A percentile compares a stretch with the other conserved stretches of the same genome.
Conservation (phyloP, 2,888 invertebrate genomes). For the Aelia acuminata region DNA sequence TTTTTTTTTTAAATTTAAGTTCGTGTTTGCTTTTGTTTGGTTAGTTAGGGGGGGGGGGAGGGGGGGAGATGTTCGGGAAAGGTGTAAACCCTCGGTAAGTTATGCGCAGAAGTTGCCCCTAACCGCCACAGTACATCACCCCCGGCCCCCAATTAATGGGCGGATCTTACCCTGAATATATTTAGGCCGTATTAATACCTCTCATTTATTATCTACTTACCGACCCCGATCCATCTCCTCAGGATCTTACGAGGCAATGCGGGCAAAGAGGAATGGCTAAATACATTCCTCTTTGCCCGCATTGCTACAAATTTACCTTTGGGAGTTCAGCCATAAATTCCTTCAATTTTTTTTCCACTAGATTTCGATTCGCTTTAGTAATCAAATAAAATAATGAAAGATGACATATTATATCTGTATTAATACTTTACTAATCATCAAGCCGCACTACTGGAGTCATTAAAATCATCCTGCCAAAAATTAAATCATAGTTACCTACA, state of each 20-base stretch:
- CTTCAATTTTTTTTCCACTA: no score
- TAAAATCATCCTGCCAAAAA: no score
- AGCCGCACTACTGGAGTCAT: no score
- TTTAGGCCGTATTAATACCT: slow-evolving; percentile 51
- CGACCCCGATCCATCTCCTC: not conserved
- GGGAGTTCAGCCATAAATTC: not conserved
- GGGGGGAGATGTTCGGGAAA: no score
- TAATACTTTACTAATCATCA: no score
- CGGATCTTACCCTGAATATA: slow-evolving; percentile 43
- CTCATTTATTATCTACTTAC: slow-evolving; percentile 56
- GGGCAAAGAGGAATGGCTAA: no score
- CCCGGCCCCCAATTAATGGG: slow-evolving; percentile 36
- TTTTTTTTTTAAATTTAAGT: no score
- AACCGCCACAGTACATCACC: slow-evolving; percentile 52
- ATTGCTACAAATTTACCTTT: not conserved
- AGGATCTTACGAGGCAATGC: not conserved
- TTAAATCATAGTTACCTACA: no score
- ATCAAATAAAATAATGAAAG: not conserved
- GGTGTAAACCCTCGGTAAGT: not conserved
- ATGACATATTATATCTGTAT: no score
- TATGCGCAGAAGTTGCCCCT: slow-evolving; percentile 23
- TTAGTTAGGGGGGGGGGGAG: no score
- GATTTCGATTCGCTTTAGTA: no score
- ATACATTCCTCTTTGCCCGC: not conserved
- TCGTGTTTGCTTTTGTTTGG: no score